Base-by-base conservation (phyloP, 2,888 invertebrate genomes). In the Encarsia formosa region DNA sequence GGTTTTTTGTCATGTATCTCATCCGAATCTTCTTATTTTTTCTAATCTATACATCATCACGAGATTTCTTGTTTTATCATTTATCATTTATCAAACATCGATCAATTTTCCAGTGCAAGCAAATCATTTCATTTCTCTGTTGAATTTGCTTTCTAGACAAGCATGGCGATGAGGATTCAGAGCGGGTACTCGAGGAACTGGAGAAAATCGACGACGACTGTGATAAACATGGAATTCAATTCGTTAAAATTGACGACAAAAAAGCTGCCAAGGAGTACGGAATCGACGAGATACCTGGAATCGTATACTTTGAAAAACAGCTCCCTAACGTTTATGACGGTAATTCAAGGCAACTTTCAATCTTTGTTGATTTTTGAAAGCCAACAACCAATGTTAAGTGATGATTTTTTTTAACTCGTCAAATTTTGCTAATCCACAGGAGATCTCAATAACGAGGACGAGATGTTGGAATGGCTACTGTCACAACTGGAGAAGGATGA, bases 191-290 rank as follows among this genome's bases (percentile, higher is more conserved):
- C 61, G 83, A 81, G 59, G 93, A 93, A 75, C 78, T 93, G 63
- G 93, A 93, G 76, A 91, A 91, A 76, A 93, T 94, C 67, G 93
- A 93, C 74, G 92, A 93, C 74, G 93, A 93, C 73, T 91, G 91
- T 71, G 92, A 92, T 75, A 87, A 88, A 64, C 88, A 91, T 68
- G 91, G 91, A 54, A 93, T 94, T 64, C 91, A 91, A 72, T 92
- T 94, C 73, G 93, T 93, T 35, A 93, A 93, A 77, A 92, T 93
- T 62, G 92, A 92, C 67, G 92, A 94, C 72, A 78, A 81, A 34
- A 83, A 83, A 62, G 88, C 91, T n/a, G 88, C 90, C 45, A 82
- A 81, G 59, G 88, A 90, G 57, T 94, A 88, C 73, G 94, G 94
- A 59, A 87, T 94, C 62, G 91, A 92, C 65, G 78, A 81, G 44